Conservation (phyloP, 2,888 invertebrate species). For the Apodemia zela region DNA sequence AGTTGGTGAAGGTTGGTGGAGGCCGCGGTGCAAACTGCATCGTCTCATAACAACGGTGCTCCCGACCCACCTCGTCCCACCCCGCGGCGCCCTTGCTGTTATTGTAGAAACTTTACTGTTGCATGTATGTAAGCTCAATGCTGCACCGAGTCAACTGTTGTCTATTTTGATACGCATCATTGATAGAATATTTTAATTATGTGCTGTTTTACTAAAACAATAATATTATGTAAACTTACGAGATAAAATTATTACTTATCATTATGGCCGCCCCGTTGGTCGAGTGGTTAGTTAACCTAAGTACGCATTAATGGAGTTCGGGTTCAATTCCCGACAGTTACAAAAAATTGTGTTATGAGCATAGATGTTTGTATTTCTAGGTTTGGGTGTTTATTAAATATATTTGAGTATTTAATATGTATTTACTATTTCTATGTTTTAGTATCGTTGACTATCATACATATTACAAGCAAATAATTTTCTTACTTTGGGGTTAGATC, state of each 20-base stretch:
- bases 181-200: neutral
- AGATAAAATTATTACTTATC: slow-evolving; percentile 2
- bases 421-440: no score
- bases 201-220: neutral
- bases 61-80: slow-evolving; percentile 39
- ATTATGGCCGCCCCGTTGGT: no score
- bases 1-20: slow-evolving; percentile 78
- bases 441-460: no score
- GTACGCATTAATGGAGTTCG: no score
- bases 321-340: no score
- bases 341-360: no score
- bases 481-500: no score
- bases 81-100: slow-evolving; percentile 46
- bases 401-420: no score
- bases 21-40: slow-evolving; percentile 79
- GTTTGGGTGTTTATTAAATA: no score
- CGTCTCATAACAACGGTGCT: slow-evolving; percentile 68
- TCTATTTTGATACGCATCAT: slow-evolving; percentile 32
- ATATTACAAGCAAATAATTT: no score
- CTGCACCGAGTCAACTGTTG: slow-evolving; percentile 70
- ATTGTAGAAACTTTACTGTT: slow-evolving; percentile 51
- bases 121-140: slow-evolving; percentile 51
- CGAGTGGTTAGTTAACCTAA: no score
- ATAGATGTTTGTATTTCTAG: no score
- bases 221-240: neutral